These are phyloP conservation scores for Eubucco bourcierii DNA, from an alignment of 2,113 vertebrate species.

Conservation along the genomic window DNA sequence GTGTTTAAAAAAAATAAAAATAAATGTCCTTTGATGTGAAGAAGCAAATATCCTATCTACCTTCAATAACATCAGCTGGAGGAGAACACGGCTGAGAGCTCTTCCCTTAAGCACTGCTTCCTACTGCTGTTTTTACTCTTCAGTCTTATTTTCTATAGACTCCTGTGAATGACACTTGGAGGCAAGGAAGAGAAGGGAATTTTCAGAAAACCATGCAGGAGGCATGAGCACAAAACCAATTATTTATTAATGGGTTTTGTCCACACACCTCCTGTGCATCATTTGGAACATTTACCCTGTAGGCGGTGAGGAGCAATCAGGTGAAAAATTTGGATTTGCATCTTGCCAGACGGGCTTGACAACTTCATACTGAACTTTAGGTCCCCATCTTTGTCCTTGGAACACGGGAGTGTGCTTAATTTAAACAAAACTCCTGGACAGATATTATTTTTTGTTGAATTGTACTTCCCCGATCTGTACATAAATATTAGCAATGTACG, in stretches of 20 bases:
- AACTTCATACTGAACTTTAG: slow-evolving; percentile 31
- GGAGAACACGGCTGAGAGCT: slow-evolving; percentile 24
- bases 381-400: not conserved
- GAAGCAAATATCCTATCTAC: slow-evolving; percentile 28
- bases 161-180: slow-evolving; percentile 9
- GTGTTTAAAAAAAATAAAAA: not conserved
- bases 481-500: not conserved
- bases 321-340: slow-evolving; percentile 65
- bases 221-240: slow-evolving; percentile 46
- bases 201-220: slow-evolving; percentile 52
- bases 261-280: slow-evolving; percentile 61
- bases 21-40: not conserved
- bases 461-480: not conserved
- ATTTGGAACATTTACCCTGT: slow-evolving; percentile 54
- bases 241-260: slow-evolving; percentile 66
- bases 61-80: slow-evolving; percentile 13
- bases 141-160: slow-evolving; percentile 34
- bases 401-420: not conserved
- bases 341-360: slow-evolving; percentile 46
- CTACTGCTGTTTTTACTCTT: slow-evolving; percentile 12
- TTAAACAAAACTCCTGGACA: not conserved
- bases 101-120: slow-evolving; percentile 44
- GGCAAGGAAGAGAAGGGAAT: slow-evolving; percentile 41
- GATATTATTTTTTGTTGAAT: not conserved
- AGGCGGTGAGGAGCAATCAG: slow-evolving; percentile 63